Conservation (phyloP, 2,888 invertebrate species). For the Branchellion lobata region DNA sequence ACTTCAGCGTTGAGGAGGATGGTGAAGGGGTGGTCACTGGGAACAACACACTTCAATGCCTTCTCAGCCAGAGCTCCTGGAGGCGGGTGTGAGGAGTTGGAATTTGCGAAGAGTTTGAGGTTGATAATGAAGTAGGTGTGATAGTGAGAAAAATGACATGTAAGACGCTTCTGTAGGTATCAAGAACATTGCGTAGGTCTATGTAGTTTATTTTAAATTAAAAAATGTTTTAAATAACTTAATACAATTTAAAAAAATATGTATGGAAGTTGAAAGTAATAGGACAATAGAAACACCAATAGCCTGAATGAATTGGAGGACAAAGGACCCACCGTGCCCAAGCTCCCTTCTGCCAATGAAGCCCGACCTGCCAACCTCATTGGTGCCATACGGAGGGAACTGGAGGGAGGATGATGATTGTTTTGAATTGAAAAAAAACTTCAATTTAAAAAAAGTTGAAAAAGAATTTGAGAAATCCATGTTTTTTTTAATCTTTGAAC, state of each 20-base stretch:
- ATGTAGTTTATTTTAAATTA: too few species aligned
- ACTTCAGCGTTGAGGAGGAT: conserved; percentile 82
- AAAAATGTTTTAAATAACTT: too few species aligned
- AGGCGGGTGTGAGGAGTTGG: not conserved
- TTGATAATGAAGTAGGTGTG: not conserved
- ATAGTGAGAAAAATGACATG: not conserved
- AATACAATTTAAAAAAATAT: too few species aligned
- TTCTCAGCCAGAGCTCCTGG: conserved; percentile 85
- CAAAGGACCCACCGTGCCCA: conserved; percentile 78
- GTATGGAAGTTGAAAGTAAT: too few species aligned
- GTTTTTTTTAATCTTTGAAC: too few species aligned
- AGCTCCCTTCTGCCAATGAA: conserved; percentile 76
- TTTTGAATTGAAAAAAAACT: too few species aligned
- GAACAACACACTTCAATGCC: conserved; percentile 79
- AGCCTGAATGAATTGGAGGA: too few species aligned
- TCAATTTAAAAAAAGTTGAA: too few species aligned
- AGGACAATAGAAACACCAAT: too few species aligned
- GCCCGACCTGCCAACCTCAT: conserved; percentile 78
- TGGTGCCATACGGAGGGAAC: conserved; percentile 97
- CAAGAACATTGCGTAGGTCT: not conserved
- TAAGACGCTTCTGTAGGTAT: not conserved
- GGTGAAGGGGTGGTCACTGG: conserved; percentile 80
- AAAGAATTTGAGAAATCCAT: too few species aligned
- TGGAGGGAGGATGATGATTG: conserved; percentile 49
- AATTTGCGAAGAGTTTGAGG: too few species aligned